Evolutionary conservation across 2,888 invertebrate genomes (phyloP).

Genomic region (Eilema caniola): DNA sequence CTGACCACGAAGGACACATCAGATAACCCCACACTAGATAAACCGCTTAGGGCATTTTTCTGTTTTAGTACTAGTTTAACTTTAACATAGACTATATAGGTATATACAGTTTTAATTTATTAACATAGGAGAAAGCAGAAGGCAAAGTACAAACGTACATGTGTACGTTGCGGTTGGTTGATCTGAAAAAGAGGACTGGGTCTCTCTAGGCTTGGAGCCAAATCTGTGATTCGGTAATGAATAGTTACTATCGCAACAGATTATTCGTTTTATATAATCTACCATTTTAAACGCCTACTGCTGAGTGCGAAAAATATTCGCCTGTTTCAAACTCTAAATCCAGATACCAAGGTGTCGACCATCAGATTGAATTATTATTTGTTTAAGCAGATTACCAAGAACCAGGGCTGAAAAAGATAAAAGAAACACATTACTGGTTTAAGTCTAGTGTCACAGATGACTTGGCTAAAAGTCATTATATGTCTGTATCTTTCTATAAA

Average conservation of each 20-base stretch:
- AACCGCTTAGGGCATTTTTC: not conserved
- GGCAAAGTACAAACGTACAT: not conserved
- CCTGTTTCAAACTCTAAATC: no score
- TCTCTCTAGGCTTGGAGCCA: no score
- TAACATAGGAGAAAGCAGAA: not conserved
- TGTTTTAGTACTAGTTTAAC: no score
- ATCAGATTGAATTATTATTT: no score
- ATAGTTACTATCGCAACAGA: no score
- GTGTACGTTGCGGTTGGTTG: not conserved
- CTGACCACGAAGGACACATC: not conserved
- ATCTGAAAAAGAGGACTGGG: not conserved
- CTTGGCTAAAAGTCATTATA: not conserved
- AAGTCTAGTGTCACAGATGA: not conserved
- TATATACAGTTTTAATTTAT: no score
- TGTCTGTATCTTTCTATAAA: no score
- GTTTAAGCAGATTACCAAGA: no score
- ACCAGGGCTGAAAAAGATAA: no score
- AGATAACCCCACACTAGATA: not conserved
- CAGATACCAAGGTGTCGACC: no score
- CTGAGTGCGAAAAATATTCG: not conserved
- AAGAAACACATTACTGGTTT: no score
- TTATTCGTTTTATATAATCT: not conserved
- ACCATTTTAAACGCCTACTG: not conserved
- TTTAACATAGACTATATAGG: no score
- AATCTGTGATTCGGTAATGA: not conserved